Conservation (phyloP, 2,797 vertebrate species). For the Glyptemys insculpta region DNA sequence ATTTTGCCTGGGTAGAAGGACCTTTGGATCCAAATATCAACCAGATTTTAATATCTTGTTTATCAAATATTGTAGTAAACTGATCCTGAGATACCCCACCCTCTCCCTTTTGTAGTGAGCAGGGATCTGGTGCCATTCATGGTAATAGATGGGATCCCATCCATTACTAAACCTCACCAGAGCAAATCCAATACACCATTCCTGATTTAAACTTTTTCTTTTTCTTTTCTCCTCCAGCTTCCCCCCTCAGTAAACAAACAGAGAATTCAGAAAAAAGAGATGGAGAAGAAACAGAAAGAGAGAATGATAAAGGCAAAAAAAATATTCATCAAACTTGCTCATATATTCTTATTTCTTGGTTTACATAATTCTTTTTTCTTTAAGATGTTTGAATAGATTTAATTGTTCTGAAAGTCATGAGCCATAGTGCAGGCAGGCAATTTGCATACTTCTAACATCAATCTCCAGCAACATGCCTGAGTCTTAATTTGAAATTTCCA, state of each 20-base stretch:
- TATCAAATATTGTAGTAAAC: background rate
- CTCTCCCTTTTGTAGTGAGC: background rate
- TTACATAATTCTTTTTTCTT: background rate
- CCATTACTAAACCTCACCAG: background rate
- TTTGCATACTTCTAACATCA: accelerated
- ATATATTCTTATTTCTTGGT: background rate
- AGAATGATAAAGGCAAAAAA: conserved; percentile 19
- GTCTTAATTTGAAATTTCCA: background rate
- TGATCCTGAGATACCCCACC: accelerated
- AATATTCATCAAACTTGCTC: background rate
- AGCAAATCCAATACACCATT: background rate
- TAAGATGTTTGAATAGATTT: background rate
- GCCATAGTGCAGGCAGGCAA: background rate
- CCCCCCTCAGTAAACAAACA: background rate
- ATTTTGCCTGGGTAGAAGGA: no score
- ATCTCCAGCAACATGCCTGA: background rate
- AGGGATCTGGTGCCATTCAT: background rate
- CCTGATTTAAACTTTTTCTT: background rate
- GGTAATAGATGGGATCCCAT: background rate
- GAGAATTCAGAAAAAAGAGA: background rate
- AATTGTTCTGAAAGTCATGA: background rate
- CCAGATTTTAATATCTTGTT: background rate
- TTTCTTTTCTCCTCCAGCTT: background rate
- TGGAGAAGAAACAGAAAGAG: background rate
- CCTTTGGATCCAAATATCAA: no score